Evolutionary conservation across 2,888 invertebrate species (phyloP).

Genomic region (Leucoptera coffeella): DNA sequence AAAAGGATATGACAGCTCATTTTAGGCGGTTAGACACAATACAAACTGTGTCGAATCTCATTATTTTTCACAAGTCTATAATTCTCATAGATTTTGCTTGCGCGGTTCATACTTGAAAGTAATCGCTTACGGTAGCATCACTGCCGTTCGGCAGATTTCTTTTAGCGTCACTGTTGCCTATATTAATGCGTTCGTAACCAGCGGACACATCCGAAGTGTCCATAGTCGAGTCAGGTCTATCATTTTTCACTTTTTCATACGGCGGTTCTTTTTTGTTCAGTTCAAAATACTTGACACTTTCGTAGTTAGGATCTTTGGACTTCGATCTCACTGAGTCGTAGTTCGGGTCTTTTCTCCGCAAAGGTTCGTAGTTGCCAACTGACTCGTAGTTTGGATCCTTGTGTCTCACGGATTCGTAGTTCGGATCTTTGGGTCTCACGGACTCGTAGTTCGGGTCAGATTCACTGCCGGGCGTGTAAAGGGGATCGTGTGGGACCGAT

Average conservation of each 20-base stretch:
- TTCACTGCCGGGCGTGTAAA: constrained; percentile 66
- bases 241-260: constrained; percentile 56
- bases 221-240: constrained; percentile 13
- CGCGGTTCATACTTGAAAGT: constrained; percentile 44
- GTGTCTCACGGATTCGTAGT: constrained; percentile 64
- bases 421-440: constrained; percentile 59
- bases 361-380: constrained; percentile 59
- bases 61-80: too few relatives aligned
- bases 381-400: constrained; percentile 62
- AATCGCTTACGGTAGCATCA: constrained; percentile 28
- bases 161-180: constrained; percentile 24
- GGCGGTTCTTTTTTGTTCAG: constrained; percentile 57
- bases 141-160: constrained; percentile 36
- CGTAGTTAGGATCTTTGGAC: constrained; percentile 68
- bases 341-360: constrained; percentile 43
- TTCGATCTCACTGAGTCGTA: constrained; percentile 53
- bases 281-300: constrained; percentile 71
- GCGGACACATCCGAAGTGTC: constrained; percentile 34
- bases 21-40: too few relatives aligned
- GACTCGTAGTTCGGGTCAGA: constrained; percentile 69
- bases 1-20: too few relatives aligned
- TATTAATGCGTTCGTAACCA: constrained; percentile 36
- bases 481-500: constrained; percentile 60
- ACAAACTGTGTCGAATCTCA: too few relatives aligned
- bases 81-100: too few relatives aligned